A percentile compares a stretch with the other conserved stretches of the same genome.
phyloP scores from a whole-genome alignment of 35 echinoderm and acorn worm species.

The Eucidaris tribuloides region DNA sequence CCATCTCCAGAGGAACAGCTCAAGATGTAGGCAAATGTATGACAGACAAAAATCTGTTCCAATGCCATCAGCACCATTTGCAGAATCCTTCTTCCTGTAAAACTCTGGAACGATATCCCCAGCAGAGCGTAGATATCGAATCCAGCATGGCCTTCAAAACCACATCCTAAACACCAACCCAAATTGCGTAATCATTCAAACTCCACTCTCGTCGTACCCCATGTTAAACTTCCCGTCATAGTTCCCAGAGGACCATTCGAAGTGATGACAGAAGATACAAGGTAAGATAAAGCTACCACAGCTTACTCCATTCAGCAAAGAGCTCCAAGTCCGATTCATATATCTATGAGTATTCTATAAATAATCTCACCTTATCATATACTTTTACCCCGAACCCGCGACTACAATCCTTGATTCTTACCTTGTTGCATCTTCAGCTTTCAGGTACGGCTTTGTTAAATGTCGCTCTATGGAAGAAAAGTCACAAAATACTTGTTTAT shows the following conservation, averaged over 20 bases:
- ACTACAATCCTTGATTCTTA: background rate
- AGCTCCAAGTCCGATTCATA: background rate
- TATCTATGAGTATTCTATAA: background rate
- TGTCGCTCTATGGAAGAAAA: conserved; percentile 18
- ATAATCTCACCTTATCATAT: background rate
- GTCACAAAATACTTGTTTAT: background rate
- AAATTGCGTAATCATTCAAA: too few relatives aligned
- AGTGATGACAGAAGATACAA: background rate
- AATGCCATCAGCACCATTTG: too few relatives aligned
- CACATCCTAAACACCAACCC: background rate
- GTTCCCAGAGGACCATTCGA: background rate
- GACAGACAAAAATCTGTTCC: too few relatives aligned
- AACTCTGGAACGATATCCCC: background rate
- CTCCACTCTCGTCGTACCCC: background rate
- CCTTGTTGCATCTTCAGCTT: conserved; percentile 39
- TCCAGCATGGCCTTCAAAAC: too few relatives aligned
- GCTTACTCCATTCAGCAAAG: background rate
- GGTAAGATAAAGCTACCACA: background rate
- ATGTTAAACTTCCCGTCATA: background rate
- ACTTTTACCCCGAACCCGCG: too few relatives aligned
- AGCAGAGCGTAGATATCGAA: too few relatives aligned
- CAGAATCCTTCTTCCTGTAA: too few relatives aligned
- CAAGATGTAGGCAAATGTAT: too few relatives aligned
- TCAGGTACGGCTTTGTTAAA: conserved; percentile 30
- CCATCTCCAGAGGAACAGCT: too few relatives aligned